Evolutionary conservation across 2,888 invertebrate species (phyloP).

Genomic region (Parnassius apollo): DNA sequence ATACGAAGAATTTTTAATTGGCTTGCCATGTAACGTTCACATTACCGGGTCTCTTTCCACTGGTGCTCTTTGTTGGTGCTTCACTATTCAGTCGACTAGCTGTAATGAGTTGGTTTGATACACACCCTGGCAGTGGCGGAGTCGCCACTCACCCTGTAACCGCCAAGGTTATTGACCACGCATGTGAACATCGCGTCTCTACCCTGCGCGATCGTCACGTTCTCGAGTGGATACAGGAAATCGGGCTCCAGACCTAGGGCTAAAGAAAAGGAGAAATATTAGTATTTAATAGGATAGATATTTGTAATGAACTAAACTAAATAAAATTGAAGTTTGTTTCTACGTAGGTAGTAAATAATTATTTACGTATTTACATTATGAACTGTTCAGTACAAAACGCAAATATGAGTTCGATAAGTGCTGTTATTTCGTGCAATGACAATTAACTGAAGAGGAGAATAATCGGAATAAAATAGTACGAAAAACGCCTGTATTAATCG

Average conservation of each 20-base stretch:
- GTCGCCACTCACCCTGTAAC: constrained; percentile 96
- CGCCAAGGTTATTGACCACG: constrained; percentile 91
- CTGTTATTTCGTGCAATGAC: constrained; percentile 22
- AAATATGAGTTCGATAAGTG: constrained; percentile 18
- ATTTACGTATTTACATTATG: constrained; percentile 17
- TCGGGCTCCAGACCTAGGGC: constrained; percentile 89
- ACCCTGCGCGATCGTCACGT: constrained; percentile 91
- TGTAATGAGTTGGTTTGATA: constrained; percentile 81
- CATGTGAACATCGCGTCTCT: constrained; percentile 92
- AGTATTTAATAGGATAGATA: background rate
- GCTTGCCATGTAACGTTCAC: constrained; percentile 23
- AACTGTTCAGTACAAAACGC: constrained; percentile 16
- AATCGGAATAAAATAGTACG: constrained; percentile 27
- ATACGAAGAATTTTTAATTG: background rate
- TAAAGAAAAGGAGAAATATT: constrained; percentile 70
- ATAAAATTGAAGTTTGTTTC: background rate
- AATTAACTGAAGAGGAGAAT: constrained; percentile 26
- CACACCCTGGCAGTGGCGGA: constrained; percentile 92
- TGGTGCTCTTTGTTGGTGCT: constrained; percentile 71
- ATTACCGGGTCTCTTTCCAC: constrained; percentile 69
- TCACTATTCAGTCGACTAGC: constrained; percentile 65
- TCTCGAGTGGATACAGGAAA: constrained; percentile 89
- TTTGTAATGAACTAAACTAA: background rate
- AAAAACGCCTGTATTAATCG: constrained; percentile 35
- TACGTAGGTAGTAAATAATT: constrained; percentile 6